Percentiles rank a stretch among this genome's conserved stretches.
These are phyloP conservation scores for Lepisosteus oculatus DNA, from an alignment of 2,113 vertebrate species.

Conservation along the genomic window DNA sequence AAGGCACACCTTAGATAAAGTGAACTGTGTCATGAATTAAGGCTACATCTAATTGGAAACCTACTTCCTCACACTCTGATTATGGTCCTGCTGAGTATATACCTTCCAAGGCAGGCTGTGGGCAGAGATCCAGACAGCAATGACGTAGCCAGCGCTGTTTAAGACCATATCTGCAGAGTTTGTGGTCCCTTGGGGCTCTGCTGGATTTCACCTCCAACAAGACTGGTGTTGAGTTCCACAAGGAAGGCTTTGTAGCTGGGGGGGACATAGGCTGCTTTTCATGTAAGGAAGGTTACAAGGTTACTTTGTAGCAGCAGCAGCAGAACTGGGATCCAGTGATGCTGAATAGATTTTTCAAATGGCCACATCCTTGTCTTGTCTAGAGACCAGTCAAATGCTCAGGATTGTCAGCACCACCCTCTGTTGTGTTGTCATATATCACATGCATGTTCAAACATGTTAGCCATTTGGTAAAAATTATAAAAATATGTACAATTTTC, in stretches of 20 bases:
- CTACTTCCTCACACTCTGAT: neutral
- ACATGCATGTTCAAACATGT: neutral
- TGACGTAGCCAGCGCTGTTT: neutral
- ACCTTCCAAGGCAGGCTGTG: neutral
- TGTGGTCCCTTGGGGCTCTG: neutral
- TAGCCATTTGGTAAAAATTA: too few species aligned
- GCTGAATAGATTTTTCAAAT: neutral
- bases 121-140: neutral
- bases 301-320: neutral
- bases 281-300: slow-evolving; percentile 6
- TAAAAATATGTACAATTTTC: too few species aligned
- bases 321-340: neutral
- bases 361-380: neutral
- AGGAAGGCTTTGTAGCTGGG: neutral
- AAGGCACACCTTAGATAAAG: neutral
- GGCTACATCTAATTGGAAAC: neutral
- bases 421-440: neutral
- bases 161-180: neutral
- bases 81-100: neutral
- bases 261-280: slow-evolving; percentile 3
- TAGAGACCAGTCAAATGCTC: neutral
- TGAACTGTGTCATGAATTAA: neutral
- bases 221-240: slow-evolving; percentile 18
- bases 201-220: slow-evolving; percentile 13
- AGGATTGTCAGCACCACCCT: neutral